These are phyloP conservation scores for Athalia cordata DNA, from an alignment of 2,888 invertebrate genomes.

Conservation along the genomic window DNA sequence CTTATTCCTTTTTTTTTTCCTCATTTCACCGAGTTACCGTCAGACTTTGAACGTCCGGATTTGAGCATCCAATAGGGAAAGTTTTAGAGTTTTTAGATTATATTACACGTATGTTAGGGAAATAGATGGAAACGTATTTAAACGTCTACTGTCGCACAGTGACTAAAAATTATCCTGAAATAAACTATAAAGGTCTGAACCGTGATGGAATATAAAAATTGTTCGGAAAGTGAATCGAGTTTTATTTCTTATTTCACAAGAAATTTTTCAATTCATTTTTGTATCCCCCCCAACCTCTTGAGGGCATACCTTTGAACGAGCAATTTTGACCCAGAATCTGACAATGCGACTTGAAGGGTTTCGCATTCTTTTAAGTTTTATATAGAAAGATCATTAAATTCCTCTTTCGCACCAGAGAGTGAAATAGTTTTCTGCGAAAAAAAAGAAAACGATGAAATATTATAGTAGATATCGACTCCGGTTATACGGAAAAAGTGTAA, in stretches of 20 bases:
- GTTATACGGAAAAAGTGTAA: too few relatives aligned
- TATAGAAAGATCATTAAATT: conserved; percentile 11
- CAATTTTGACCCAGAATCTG: neutral
- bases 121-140: too few relatives aligned
- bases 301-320: too few relatives aligned
- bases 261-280: neutral
- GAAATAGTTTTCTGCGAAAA: too few relatives aligned
- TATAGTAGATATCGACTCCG: too few relatives aligned
- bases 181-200: neutral
- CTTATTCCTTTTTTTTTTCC: neutral
- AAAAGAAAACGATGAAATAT: too few relatives aligned
- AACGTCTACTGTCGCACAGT: too few relatives aligned
- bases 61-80: too few relatives aligned
- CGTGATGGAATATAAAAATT: conserved; percentile 63
- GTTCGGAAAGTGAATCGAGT: conserved; percentile 55
- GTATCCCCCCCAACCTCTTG: neutral
- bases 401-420: neutral
- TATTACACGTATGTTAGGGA: too few relatives aligned
- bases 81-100: too few relatives aligned
- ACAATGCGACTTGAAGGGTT: conserved; percentile 26
- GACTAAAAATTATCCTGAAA: too few relatives aligned
- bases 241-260: neutral
- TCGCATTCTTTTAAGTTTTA: conserved; percentile 2
- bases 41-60: too few relatives aligned
- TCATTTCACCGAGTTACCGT: neutral